phyloP scores from a whole-genome alignment of 2,113 vertebrate genomes.

The Chaetodon auriga region DNA sequence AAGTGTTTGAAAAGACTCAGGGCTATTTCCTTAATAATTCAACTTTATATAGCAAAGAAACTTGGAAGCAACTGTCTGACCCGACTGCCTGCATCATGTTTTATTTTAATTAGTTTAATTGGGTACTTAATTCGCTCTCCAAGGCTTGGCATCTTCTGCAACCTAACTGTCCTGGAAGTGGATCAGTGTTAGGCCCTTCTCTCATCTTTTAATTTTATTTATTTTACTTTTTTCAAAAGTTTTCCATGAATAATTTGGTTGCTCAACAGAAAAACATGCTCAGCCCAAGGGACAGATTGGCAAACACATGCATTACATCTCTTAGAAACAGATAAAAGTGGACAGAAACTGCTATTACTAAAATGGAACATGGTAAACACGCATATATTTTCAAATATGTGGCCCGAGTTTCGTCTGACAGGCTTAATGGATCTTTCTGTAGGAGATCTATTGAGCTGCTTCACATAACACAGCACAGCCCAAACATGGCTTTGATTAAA shows the following conservation, averaged over 20 bases:
- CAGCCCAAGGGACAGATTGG: background rate
- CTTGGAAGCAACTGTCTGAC: constrained; percentile 53
- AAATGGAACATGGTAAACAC: constrained; percentile 1
- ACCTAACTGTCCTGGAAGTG: constrained; percentile 32
- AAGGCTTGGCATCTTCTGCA: constrained; percentile 48
- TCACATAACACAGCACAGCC: constrained; percentile 72
- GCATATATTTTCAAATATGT: constrained; percentile 12
- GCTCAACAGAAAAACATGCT: constrained; percentile 13
- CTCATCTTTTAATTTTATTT: constrained; percentile 50
- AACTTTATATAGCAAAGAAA: constrained; percentile 62
- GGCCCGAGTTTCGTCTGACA: constrained; percentile 46
- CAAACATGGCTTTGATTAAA: constrained; percentile 92
- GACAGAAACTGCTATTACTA: background rate
- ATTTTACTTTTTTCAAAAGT: constrained; percentile 14
- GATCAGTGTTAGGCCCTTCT: constrained; percentile 40
- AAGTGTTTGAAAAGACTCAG: constrained; percentile 20
- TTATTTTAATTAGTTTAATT: constrained; percentile 73
- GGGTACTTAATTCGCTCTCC: constrained; percentile 58
- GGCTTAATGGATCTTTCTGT: constrained; percentile 50
- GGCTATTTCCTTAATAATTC: constrained; percentile 57
- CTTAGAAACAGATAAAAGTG: background rate
- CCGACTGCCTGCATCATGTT: constrained; percentile 47
- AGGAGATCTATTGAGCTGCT: constrained; percentile 80
- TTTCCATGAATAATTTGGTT: constrained; percentile 35
- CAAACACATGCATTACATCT: background rate